Evolutionary conservation across 2,888 invertebrate species (phyloP), one percentile per base, ranked within the genome.

Genomic region (Brachypterus glaber): DNA sequence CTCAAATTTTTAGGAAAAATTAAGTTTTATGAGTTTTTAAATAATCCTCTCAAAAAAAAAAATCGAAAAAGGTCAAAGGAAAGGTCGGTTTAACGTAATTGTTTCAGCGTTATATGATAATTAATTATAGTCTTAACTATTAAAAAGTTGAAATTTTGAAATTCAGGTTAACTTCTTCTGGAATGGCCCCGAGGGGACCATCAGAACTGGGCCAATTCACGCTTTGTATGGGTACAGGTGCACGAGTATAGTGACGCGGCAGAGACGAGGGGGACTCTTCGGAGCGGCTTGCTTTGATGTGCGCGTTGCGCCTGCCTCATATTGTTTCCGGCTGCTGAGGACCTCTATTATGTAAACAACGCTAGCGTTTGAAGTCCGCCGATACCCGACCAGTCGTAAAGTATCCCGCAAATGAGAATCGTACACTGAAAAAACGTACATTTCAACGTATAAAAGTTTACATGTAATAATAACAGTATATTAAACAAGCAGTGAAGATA

Each of bases 341-440:
- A 73, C 74, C 74, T 72, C 73, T 73, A 75, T 76, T 75, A 75
- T 75, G 76, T 75, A 76, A 76, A 76, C 76, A 75, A 71, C 72
- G 70, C 67, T 69, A 65, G 57, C 68, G 69, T 75, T 75, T 76
- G 73, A 74, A 72, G 69, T 74, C 59, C n/a, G 70, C 69, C 72
- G 73, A 53, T 54, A 47, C 50, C 46, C 53, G 54, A 55, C 59
- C 58, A 60, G 53, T 60, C 63, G 54, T 64, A 64, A 64, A 63
- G 53, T 58, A 62, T 60, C 58, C 63, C 62, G 57, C 63, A 64
- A 64, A 64, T 53, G 27, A 27, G 27, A 27, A 13, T 11, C 12
- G 7, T 5, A 21, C 21, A 9, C 9, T 58, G 58, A 57, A 5
- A 21, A 21, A 5, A 9, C 21, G 5, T 21, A 7, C 5, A 21